A percentile compares a stretch with the other conserved stretches of the same genome.
Evolutionary conservation across 2,888 invertebrate species (phyloP).

Genomic region (Drosophila mimica): DNA sequence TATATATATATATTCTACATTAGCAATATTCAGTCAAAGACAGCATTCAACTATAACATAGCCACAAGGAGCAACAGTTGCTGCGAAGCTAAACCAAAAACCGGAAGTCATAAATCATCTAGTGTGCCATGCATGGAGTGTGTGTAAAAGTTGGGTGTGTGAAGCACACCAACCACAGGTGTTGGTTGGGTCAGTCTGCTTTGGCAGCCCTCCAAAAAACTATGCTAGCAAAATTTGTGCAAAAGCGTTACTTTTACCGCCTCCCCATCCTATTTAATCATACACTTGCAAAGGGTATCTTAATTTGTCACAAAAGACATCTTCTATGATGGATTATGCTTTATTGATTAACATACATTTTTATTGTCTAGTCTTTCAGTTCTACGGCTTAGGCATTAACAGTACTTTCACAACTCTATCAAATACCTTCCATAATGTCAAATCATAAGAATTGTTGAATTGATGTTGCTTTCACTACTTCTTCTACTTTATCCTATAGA

Average conservation of each 20-base stretch:
- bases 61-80: constrained; percentile 46
- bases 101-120: constrained; percentile 82
- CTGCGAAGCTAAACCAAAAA: constrained; percentile 47
- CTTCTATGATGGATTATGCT: neutral
- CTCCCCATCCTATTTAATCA: neutral
- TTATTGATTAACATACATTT: neutral
- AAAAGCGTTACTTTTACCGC: constrained; percentile 21
- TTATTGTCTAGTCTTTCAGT: neutral
- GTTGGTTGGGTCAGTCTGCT: constrained; percentile 63
- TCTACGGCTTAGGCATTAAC: neutral
- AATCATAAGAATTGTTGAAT: neutral
- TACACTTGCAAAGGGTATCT: neutral
- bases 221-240: constrained; percentile 37
- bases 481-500: neutral
- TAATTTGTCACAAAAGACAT: neutral
- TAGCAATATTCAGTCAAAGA: constrained; percentile 5
- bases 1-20: neutral
- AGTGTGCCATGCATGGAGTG: constrained; percentile 48
- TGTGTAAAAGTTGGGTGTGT: constrained; percentile 18
- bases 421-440: neutral
- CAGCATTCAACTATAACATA: constrained; percentile 12
- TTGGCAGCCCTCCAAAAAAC: constrained; percentile 41
- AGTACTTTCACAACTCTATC: neutral
- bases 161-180: constrained; percentile 70
- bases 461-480: neutral